A percentile compares a stretch with the other conserved stretches of the same genome.
phyloP scores from a whole-genome alignment of 1,140 invertebrate genomes.

The Gonioctena quinquepunctata region DNA sequence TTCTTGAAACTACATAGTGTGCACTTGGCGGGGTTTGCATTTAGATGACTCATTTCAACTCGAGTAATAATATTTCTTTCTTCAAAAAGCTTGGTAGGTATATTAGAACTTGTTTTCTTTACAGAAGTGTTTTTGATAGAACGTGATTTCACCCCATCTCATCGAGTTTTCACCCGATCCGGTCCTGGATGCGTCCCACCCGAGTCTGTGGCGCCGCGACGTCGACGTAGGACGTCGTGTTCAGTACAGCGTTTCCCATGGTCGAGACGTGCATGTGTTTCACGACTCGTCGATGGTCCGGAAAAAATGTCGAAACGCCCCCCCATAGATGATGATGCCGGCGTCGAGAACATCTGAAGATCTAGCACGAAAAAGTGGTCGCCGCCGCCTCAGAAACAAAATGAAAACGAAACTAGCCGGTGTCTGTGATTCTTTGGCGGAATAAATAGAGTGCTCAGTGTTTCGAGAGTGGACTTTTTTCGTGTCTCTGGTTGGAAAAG shows the following conservation, averaged over 20 bases:
- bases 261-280: neutral
- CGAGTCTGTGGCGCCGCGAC: constrained; percentile 34
- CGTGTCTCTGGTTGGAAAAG: neutral
- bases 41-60: no score
- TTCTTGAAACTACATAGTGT: no score
- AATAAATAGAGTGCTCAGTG: neutral
- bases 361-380: neutral
- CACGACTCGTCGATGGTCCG: constrained; percentile 9
- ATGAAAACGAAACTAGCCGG: neutral
- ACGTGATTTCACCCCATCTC: no score
- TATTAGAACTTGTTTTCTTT: no score
- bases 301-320: constrained; percentile 22
- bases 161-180: neutral
- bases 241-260: constrained; percentile 32
- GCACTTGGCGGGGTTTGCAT: no score
- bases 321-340: constrained; percentile 10
- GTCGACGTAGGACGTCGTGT: constrained; percentile 35
- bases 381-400: neutral
- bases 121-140: no score
- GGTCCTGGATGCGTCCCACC: constrained; percentile 20
- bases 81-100: no score
- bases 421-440: neutral
- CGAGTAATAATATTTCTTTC: no score
- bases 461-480: neutral
- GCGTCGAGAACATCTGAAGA: neutral